Percentiles rank a stretch among this genome's conserved stretches.
Evolutionary conservation across 1,140 invertebrate species (phyloP).

Genomic region (Cyrtorhinus lividipennis): DNA sequence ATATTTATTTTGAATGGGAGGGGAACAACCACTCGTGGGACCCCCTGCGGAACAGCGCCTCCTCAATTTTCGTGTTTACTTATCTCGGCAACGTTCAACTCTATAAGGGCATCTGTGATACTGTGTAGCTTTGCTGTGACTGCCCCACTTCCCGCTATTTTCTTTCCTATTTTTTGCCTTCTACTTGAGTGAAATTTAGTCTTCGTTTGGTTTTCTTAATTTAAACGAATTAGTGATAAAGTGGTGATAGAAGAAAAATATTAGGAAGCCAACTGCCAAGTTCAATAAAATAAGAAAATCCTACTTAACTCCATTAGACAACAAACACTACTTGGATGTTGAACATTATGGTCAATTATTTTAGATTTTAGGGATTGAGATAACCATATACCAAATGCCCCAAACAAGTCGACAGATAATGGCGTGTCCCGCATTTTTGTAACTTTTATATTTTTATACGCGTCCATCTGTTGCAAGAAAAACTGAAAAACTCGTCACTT

Average conservation of each 20-base stretch:
- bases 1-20: no score
- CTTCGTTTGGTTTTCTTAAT: not conserved
- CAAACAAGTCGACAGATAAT: not conserved
- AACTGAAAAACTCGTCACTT: not conserved
- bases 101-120: not conserved
- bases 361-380: not conserved
- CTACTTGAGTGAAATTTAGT: not conserved
- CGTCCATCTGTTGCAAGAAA: not conserved
- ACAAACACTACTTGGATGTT: not conserved
- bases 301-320: not conserved
- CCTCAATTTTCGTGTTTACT: no score
- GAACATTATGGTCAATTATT: not conserved
- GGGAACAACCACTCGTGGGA: no score
- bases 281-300: not conserved
- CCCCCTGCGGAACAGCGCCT: no score
- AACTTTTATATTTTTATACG: slow-evolving; percentile 5
- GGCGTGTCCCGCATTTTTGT: not conserved
- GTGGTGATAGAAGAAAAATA: not conserved
- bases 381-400: not conserved
- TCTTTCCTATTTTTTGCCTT: no score
- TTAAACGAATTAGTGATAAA: not conserved
- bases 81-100: no score
- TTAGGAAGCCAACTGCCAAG: slow-evolving; percentile 4
- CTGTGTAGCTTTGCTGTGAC: not conserved
- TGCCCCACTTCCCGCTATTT: not conserved